A percentile compares a stretch with the other conserved stretches of the same genome.
These are phyloP conservation scores for Scalopus aquaticus DNA, from an alignment of 2,113 vertebrate species.

Conservation along the genomic window DNA sequence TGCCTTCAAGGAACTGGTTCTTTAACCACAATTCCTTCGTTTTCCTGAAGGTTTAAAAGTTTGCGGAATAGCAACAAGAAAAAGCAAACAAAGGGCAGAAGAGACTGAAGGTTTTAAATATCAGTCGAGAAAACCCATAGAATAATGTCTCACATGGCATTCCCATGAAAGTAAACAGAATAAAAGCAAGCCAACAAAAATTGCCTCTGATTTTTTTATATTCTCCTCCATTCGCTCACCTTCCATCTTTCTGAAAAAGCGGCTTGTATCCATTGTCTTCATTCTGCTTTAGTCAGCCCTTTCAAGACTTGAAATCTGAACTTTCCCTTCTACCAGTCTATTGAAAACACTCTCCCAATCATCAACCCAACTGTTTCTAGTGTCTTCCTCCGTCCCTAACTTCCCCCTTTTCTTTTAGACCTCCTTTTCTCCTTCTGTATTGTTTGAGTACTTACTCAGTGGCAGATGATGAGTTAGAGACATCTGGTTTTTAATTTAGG, in stretches of 20 bases:
- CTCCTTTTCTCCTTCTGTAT: not conserved
- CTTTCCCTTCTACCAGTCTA: not conserved
- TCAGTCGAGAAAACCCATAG: not conserved
- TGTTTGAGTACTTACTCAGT: not conserved
- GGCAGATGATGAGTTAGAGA: not conserved
- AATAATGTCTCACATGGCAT: not conserved
- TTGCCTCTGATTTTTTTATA: not conserved
- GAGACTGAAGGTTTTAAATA: not conserved
- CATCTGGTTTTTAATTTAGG: not conserved
- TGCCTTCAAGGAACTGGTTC: conserved; percentile 16
- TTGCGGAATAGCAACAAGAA: not conserved
- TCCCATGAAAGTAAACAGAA: no score
- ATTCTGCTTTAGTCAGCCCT: not conserved
- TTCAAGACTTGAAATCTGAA: not conserved
- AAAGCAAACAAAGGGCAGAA: not conserved
- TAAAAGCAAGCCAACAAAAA: no score
- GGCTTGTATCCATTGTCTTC: not conserved
- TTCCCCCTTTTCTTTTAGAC: not conserved
- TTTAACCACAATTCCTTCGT: not conserved
- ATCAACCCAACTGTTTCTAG: not conserved
- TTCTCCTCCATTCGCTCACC: not conserved
- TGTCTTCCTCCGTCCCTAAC: not conserved
- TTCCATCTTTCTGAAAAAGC: not conserved
- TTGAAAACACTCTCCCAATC: not conserved
- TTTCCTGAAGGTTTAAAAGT: conserved; percentile 42